A percentile compares a stretch with the other conserved stretches of the same genome.
These are phyloP conservation scores for Microcebus lehilahytsara DNA, from an alignment of 2,113 vertebrate genomes.

Conservation along the genomic window DNA sequence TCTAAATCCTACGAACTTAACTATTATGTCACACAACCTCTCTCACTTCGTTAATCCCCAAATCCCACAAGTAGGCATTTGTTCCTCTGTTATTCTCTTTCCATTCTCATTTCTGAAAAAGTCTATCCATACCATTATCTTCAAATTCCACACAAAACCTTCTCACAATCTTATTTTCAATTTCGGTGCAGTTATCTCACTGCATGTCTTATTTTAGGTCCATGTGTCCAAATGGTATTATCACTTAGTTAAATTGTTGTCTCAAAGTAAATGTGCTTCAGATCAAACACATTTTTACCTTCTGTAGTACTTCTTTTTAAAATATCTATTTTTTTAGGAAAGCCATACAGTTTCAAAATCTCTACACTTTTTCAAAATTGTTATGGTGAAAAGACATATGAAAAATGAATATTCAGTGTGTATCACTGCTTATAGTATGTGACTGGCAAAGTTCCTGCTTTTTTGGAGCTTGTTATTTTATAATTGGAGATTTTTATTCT, in stretches of 20 bases:
- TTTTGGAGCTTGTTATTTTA: background rate
- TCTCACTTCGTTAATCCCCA: background rate
- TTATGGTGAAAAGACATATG: background rate
- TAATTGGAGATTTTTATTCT: background rate
- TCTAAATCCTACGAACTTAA: background rate
- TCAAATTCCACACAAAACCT: background rate
- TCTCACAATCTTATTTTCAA: background rate
- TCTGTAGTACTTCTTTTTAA: background rate
- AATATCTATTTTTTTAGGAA: background rate
- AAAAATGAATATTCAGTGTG: background rate
- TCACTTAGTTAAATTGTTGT: background rate
- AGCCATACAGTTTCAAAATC: background rate
- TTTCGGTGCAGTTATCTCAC: background rate
- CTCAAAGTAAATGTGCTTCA: background rate
- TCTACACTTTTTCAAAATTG: background rate
- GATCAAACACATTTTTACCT: background rate
- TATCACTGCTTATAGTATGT: no score
- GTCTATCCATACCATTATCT: background rate
- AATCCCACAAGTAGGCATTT: background rate
- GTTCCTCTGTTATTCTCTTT: background rate
- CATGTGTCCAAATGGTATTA: background rate
- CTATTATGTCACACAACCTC: background rate
- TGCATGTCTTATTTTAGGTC: background rate
- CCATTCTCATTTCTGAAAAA: background rate
- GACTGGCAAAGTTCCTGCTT: background rate